Conservation (phyloP, 2,113 vertebrate genomes). For the Sinocyclocheilus anophthalmus region DNA sequence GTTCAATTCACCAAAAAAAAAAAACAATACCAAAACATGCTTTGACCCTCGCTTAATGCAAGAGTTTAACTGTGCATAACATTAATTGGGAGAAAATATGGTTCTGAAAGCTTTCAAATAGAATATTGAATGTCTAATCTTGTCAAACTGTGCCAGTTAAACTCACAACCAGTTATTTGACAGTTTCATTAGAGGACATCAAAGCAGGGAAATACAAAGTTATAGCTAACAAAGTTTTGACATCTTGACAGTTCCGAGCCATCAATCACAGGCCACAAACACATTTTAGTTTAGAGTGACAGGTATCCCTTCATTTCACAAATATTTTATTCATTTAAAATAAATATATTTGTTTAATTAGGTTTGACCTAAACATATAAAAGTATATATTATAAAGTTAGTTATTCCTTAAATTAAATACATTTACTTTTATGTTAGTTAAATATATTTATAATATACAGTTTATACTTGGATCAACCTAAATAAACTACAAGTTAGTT, state of each 20-base stretch:
- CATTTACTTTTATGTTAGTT: neutral
- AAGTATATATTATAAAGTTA: neutral
- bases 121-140: slow-evolving; percentile 23
- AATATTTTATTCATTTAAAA: neutral
- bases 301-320: neutral
- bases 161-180: slow-evolving; percentile 10
- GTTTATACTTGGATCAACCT: neutral
- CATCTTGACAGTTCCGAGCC: neutral
- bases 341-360: neutral
- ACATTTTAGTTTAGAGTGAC: neutral
- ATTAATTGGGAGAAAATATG: slow-evolving; percentile 18
- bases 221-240: neutral
- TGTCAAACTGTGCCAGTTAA: slow-evolving; percentile 11
- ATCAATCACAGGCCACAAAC: neutral
- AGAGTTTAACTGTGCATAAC: neutral
- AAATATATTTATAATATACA: too few relatives aligned
- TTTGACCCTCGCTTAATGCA: neutral
- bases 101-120: slow-evolving; percentile 25
- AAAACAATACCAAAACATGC: neutral
- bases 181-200: slow-evolving; percentile 9
- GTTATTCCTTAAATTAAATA: neutral
- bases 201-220: slow-evolving; percentile 2
- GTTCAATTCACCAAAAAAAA: neutral
- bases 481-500: neutral
- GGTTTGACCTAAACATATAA: neutral